A percentile compares a stretch with the other conserved stretches of the same genome.
Conservation (phyloP, 1,140 invertebrate genomes). For the Eumeta japonica region DNA sequence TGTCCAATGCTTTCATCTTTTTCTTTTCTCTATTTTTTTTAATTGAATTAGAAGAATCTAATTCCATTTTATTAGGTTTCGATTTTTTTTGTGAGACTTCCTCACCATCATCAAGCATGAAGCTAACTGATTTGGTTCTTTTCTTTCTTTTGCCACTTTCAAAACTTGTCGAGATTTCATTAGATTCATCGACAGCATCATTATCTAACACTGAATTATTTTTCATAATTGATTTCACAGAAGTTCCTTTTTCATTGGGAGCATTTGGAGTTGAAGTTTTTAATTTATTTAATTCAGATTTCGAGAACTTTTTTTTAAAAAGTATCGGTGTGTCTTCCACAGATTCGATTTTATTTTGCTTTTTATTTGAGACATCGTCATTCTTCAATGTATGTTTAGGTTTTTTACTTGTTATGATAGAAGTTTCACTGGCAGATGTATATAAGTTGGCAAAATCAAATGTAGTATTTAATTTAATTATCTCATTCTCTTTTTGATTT, state of each 20-base stretch:
- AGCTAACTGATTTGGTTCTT: slow-evolving; percentile 44
- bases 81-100: slow-evolving; percentile 29
- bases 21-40: slow-evolving; percentile 7
- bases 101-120: slow-evolving; percentile 38
- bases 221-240: slow-evolving; percentile 25
- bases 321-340: no score
- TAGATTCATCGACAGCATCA: slow-evolving; percentile 9
- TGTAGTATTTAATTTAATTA: slow-evolving; percentile 20
- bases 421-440: slow-evolving; percentile 23
- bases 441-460: slow-evolving; percentile 31
- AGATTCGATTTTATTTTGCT: slow-evolving; percentile 2
- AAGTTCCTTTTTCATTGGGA: no score
- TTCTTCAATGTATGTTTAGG: no score
- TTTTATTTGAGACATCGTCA: slow-evolving; percentile 2
- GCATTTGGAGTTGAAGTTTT: no score
- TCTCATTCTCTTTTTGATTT: slow-evolving; percentile 8
- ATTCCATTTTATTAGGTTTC: slow-evolving; percentile 33
- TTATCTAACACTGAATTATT: slow-evolving; percentile 6
- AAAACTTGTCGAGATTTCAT: slow-evolving; percentile 1
- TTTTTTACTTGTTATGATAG: no score
- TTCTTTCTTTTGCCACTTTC: slow-evolving; percentile 29
- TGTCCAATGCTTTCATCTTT: slow-evolving; percentile 9
- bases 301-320: no score
- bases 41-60: slow-evolving; percentile 9
- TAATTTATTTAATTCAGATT: no score